Percentiles rank a stretch among this genome's conserved stretches.
These are phyloP conservation scores for Acleris cristana DNA, from an alignment of 2,888 invertebrate genomes.

Conservation along the genomic window DNA sequence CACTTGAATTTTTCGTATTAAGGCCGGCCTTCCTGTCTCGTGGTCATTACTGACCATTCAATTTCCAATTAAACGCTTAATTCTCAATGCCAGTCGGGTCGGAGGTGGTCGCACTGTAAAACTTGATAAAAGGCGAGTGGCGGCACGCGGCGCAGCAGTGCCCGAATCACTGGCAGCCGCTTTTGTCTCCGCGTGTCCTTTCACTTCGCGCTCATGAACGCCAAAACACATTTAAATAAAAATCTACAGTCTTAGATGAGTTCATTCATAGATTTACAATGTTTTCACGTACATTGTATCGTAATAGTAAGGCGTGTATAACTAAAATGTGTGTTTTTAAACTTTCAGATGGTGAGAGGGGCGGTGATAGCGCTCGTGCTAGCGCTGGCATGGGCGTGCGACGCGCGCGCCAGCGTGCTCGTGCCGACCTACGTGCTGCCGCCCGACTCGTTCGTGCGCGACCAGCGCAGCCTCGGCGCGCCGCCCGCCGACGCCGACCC, in stretches of 20 bases:
- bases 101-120: constrained; percentile 70
- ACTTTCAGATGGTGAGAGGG: constrained; percentile 84
- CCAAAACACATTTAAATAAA: constrained; percentile 61
- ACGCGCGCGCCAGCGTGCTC: constrained; percentile 72
- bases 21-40: constrained; percentile 76
- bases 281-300: constrained; percentile 42
- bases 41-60: constrained; percentile 75
- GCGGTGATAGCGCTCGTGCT: constrained; percentile 77
- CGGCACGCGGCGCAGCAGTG: constrained; percentile 75
- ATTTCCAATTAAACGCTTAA: constrained; percentile 82
- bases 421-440: constrained; percentile 82
- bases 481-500: constrained; percentile 61
- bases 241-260: constrained; percentile 77
- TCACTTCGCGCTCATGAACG: constrained; percentile 77
- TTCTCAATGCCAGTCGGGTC: constrained; percentile 80
- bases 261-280: constrained; percentile 51
- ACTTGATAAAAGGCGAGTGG: constrained; percentile 80
- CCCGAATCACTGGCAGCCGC: constrained; percentile 67
- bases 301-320: constrained; percentile 48
- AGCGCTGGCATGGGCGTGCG: constrained; percentile 77
- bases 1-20: constrained; percentile 66
- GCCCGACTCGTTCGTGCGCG: constrained; percentile 81
- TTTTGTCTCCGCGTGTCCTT: constrained; percentile 77
- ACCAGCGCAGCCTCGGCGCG: constrained; percentile 74
- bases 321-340: constrained; percentile 71